Conservation (phyloP, 2,113 vertebrate species). For the Corythoichthys haematopterus region DNA sequence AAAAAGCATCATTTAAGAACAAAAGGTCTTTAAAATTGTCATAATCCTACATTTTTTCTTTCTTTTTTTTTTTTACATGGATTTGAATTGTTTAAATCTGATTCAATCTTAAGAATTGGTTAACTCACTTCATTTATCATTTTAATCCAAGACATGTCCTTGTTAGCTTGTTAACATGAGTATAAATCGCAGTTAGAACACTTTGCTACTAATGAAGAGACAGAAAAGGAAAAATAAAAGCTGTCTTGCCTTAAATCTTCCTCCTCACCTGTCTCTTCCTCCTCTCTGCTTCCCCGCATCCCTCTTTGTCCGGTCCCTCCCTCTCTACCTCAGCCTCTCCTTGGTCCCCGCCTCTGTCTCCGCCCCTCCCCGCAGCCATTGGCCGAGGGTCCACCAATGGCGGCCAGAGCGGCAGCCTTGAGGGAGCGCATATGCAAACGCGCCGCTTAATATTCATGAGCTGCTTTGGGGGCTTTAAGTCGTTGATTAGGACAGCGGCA, state of each 20-base stretch:
- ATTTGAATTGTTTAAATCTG: slow-evolving; percentile 2
- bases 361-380: slow-evolving; percentile 77
- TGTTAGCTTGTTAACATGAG: neutral
- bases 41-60: slow-evolving; percentile 64
- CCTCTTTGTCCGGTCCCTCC: slow-evolving; percentile 63
- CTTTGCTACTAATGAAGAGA: slow-evolving; percentile 18
- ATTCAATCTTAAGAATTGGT: neutral
- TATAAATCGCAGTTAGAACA: neutral
- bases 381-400: slow-evolving; percentile 83
- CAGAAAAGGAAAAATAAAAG: slow-evolving; percentile 21
- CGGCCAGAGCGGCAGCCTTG: slow-evolving; percentile 66
- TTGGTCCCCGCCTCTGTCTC: slow-evolving; percentile 65
- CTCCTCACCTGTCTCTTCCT: slow-evolving; percentile 63
- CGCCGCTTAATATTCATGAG: slow-evolving; percentile 97
- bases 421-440: slow-evolving; percentile 92
- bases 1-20: slow-evolving; percentile 60
- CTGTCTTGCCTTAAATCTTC: slow-evolving; percentile 67
- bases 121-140: neutral
- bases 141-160: neutral
- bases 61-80: slow-evolving; percentile 28
- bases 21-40: slow-evolving; percentile 51
- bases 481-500: slow-evolving; percentile 95
- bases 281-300: slow-evolving; percentile 43
- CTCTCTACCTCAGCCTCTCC: slow-evolving; percentile 58
- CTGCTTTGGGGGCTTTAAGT: slow-evolving; percentile 95